Conservation (phyloP, 1,140 invertebrate genomes). For the Drosophila parabipectinata region DNA sequence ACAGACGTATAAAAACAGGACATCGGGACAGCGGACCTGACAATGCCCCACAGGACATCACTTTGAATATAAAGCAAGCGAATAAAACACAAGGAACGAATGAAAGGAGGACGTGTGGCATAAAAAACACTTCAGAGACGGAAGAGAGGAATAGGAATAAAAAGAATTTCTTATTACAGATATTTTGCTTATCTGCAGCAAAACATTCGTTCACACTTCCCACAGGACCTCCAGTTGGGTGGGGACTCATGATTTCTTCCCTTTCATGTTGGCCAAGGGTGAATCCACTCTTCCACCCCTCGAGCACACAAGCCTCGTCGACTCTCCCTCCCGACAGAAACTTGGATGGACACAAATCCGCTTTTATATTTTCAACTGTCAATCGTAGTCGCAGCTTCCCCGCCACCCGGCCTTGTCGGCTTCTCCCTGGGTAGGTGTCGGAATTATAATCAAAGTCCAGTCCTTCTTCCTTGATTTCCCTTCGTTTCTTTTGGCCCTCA, state of each 20-base stretch:
- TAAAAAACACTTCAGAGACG: constrained; percentile 68
- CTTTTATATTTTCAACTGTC: constrained; percentile 82
- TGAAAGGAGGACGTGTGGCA: constrained; percentile 67
- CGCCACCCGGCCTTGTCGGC: neutral
- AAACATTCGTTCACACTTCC: constrained; percentile 80
- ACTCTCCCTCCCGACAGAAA: constrained; percentile 10
- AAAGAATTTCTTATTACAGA: constrained; percentile 81
- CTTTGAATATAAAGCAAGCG: constrained; percentile 81
- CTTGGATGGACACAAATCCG: constrained; percentile 72
- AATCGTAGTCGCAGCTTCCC: constrained; percentile 70
- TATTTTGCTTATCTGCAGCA: constrained; percentile 81
- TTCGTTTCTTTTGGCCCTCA: constrained; percentile 42
- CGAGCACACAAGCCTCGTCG: neutral
- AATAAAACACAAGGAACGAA: constrained; percentile 68
- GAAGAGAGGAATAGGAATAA: constrained; percentile 53
- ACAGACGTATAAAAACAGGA: constrained; percentile 32
- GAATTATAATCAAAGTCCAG: constrained; percentile 78
- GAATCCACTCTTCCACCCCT: constrained; percentile 26
- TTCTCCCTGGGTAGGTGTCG: constrained; percentile 66
- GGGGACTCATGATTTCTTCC: constrained; percentile 7
- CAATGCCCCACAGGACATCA: constrained; percentile 71
- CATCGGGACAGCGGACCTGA: constrained; percentile 32
- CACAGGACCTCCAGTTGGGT: constrained; percentile 14
- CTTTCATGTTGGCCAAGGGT: constrained; percentile 42
- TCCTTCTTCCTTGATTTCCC: constrained; percentile 41